Conservation (phyloP, 2,113 vertebrate genomes). For the Leiothrix lutea region DNA sequence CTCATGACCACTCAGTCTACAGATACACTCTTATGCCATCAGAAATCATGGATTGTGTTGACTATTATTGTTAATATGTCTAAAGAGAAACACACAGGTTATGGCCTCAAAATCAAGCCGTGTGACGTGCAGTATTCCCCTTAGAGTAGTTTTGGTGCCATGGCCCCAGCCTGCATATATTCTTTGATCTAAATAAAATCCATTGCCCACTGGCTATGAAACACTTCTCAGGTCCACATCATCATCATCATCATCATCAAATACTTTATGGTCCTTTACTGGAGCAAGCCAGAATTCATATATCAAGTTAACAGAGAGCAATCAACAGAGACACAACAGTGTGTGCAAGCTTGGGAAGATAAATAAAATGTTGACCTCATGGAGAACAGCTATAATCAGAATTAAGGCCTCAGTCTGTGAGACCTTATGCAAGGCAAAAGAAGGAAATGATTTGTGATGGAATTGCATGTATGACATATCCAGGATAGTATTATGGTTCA, state of each 20-base stretch:
- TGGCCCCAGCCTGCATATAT: rapidly evolving
- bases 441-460: background rate
- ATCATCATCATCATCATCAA: background rate
- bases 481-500: background rate
- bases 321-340: background rate
- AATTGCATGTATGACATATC: background rate
- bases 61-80: background rate
- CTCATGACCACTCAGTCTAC: background rate
- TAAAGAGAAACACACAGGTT: background rate
- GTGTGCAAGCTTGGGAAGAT: background rate
- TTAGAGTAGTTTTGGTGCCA: background rate
- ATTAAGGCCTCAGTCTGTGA: background rate
- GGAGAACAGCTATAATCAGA: background rate
- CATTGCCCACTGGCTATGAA: background rate
- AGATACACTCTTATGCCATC: background rate
- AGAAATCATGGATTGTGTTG: background rate
- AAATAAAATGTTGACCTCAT: background rate
- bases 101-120: background rate
- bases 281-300: background rate
- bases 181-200: background rate
- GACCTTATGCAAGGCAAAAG: background rate
- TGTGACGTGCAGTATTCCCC: background rate
- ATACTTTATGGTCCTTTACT: background rate
- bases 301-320: background rate
- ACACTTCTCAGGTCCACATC: background rate